Percentiles rank a stretch among this genome's conserved stretches.
Conservation (phyloP, 1,140 invertebrate species). For the Brachionus paranguensis region DNA sequence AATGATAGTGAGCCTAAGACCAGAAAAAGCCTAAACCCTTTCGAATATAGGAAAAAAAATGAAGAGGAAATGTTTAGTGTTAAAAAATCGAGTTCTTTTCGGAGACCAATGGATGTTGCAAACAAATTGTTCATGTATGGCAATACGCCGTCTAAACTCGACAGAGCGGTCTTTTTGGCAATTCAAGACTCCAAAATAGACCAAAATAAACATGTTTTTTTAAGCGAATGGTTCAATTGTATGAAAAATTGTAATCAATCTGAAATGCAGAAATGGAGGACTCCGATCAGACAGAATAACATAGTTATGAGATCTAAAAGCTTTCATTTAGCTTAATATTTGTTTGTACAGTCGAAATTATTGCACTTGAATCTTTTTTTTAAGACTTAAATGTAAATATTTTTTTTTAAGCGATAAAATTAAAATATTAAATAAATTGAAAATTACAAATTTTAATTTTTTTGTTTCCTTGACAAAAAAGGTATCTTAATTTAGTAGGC, state of each 20-base stretch:
- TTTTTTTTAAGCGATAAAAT: not conserved
- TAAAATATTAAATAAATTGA: not conserved
- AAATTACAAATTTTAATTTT: not conserved
- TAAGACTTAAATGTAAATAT: not conserved
- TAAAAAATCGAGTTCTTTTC: not conserved
- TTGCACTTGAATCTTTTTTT: not conserved
- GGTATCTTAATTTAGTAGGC: too few species aligned
- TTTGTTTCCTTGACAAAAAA: not conserved
- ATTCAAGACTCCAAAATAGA: not conserved
- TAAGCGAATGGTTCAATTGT: not conserved
- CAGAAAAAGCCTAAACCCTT: not conserved
- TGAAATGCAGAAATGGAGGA: constrained; percentile 35
- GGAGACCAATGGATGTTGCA: not conserved
- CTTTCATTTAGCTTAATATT: not conserved
- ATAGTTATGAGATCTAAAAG: not conserved
- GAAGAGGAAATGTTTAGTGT: not conserved
- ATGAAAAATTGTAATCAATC: constrained; percentile 12
- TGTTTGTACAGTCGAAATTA: not conserved
- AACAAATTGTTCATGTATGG: constrained; percentile 28
- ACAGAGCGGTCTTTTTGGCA: constrained; percentile 17
- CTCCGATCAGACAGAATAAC: constrained; percentile 20
- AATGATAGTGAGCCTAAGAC: not conserved
- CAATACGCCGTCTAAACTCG: not conserved
- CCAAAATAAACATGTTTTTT: not conserved
- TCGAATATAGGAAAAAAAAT: not conserved